phyloP scores from a whole-genome alignment of 2,113 vertebrate species.

The Hydropotes inermis region DNA sequence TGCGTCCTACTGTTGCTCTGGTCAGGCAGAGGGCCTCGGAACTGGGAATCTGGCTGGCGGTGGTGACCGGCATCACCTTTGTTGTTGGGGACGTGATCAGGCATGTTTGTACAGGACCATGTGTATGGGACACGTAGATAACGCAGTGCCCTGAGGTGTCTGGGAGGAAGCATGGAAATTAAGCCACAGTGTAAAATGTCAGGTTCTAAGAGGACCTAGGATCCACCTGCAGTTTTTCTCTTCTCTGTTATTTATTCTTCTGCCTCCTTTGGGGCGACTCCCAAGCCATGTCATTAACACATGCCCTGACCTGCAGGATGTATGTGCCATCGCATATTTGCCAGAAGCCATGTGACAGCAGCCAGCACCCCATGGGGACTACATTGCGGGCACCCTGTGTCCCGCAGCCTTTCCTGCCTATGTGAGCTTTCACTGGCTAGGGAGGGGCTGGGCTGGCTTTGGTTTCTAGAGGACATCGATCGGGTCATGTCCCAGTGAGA shows the following conservation, averaged over 20 bases:
- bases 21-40: background rate
- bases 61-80: background rate
- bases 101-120: background rate
- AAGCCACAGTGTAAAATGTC: background rate
- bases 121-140: accelerated
- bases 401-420: background rate
- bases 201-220: background rate
- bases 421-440: background rate
- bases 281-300: background rate
- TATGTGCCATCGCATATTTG: background rate
- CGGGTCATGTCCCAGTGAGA: background rate
- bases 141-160: background rate
- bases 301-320: background rate
- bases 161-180: background rate
- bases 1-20: background rate
- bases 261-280: background rate
- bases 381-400: background rate
- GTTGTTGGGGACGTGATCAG: background rate
- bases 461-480: background rate
- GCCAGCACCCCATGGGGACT: accelerated
- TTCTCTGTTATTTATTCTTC: background rate
- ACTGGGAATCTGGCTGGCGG: background rate
- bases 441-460: background rate
- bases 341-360: background rate
- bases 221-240: no score